Evolutionary conservation across 1,140 invertebrate genomes (phyloP).

Genomic region (Drosophila pseudoobscura): DNA sequence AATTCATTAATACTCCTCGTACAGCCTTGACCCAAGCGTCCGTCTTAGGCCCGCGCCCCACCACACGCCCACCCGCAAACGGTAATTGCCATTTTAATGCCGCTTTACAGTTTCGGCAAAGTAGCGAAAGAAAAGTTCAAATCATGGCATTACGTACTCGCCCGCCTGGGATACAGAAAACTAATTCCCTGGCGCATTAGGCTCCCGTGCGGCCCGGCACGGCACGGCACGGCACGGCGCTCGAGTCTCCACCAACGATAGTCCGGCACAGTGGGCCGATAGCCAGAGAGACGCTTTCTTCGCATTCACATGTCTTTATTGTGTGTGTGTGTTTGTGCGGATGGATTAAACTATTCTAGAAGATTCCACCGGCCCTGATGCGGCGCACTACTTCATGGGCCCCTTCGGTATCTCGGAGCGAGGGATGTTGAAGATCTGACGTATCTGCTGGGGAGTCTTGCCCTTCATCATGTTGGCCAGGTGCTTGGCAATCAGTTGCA

Average conservation of each 20-base stretch:
- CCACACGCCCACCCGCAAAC: not conserved
- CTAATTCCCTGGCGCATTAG: conserved; percentile 74
- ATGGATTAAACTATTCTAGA: too few species aligned
- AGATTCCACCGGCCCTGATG: too few species aligned
- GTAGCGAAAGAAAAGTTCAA: conserved; percentile 55
- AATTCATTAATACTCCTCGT: conserved; percentile 69
- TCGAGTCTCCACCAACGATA: conserved; percentile 17
- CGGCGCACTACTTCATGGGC: too few species aligned
- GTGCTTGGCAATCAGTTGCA: conserved; percentile 99
- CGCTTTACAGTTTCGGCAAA: conserved; percentile 48
- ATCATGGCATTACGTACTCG: conserved; percentile 43
- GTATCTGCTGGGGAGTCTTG: conserved; percentile 98
- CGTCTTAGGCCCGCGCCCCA: conserved; percentile 31
- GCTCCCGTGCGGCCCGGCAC: conserved; percentile 6
- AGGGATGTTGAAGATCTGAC: conserved; percentile 98
- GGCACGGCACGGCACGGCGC: too few species aligned
- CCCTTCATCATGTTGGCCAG: conserved; percentile 99
- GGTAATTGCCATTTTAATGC: conserved; percentile 77
- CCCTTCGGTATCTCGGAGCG: too few species aligned
- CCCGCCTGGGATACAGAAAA: conserved; percentile 44
- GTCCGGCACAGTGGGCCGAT: conserved; percentile 16
- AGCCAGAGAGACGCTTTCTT: not conserved
- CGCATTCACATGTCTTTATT: too few species aligned
- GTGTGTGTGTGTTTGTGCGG: too few species aligned
- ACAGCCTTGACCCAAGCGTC: conserved; percentile 49